These are phyloP conservation scores for Echeneis naucrates DNA, from an alignment of 2,797 vertebrate genomes.

Conservation along the genomic window DNA sequence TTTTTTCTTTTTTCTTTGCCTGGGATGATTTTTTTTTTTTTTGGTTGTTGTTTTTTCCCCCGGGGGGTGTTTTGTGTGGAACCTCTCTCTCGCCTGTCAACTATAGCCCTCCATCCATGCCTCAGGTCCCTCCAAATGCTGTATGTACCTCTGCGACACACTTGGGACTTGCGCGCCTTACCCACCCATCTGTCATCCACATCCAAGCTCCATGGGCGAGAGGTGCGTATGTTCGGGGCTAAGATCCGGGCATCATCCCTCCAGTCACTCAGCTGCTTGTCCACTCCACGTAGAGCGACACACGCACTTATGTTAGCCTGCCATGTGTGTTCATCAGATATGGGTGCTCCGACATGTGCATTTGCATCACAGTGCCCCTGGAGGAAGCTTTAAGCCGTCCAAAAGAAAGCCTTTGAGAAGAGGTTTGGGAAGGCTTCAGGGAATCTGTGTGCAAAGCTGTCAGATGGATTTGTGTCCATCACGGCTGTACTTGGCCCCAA, in stretches of 20 bases:
- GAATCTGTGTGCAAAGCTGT: conserved; percentile 71
- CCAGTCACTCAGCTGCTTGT: conserved; percentile 52
- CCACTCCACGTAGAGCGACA: conserved; percentile 13
- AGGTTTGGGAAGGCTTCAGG: conserved; percentile 56
- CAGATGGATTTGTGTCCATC: conserved; percentile 80
- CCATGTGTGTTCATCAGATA: conserved; percentile 35
- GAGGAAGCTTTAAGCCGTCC: conserved; percentile 63
- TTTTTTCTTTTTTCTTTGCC: conserved; percentile 21
- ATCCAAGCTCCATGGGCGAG: conserved; percentile 32
- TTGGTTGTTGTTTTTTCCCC: conserved; percentile 10
- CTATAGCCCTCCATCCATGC: conserved; percentile 23
- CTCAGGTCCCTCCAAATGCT: conserved; percentile 45
- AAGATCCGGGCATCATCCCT: conserved; percentile 41
- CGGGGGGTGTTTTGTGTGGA: conserved; percentile 6
- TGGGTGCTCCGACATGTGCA: conserved; percentile 49
- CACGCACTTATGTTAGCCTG: neutral
- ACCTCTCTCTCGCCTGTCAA: neutral
- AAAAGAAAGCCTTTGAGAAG: conserved; percentile 69
- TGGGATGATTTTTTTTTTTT: neutral
- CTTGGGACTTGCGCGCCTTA: conserved; percentile 27
- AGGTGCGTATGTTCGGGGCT: conserved; percentile 21
- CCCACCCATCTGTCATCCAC: conserved; percentile 57
- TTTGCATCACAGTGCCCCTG: conserved; percentile 62
- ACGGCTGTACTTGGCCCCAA: conserved; percentile 61
- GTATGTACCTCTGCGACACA: conserved; percentile 53